Base-by-base conservation (phyloP, 1,140 invertebrate genomes). In the Procambarus virginalis region DNA sequence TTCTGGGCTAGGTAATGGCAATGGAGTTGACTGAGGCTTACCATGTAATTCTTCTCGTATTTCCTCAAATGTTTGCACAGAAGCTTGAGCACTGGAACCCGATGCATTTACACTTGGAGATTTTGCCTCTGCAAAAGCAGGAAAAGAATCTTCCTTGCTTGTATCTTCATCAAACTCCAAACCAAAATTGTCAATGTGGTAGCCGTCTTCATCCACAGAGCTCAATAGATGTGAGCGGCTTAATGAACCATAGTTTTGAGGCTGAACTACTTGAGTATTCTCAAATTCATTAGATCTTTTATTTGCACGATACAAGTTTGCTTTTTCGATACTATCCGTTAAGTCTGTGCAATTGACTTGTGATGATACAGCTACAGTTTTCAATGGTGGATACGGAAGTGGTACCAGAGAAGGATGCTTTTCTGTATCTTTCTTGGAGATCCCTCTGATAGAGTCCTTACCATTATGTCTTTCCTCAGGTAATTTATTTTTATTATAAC, bases 171-270 rank as follows among this genome's bases (percentile, higher is more conserved):
- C 76, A 60, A 68, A 46, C 70, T 88, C 81, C 81, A 91, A 86
- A 68, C 78, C 91, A 17, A 91, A 48, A 51, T 91, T 92, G 75
- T 92, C 89, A 86, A 92, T 77, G 22, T 92, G 89, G 49, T 92
- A 92, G 34, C 91, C 89, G 20, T 92, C 91, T 45, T 92, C 91
- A 83, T 92, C 91, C n/a, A 89, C 86, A 51, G 91, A 89, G 17
- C 82, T 77, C 46, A 92, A 64, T 3, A 92, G 85, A 20, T 89
- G 76, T 20, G 91, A 86, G 14, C 91, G 86, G 34, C 91, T 81
- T 1, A 91, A 87, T 45, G 91, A 86, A 45, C 91, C 91, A 76
- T 91, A 91, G 51, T 70, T 86, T n/a, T 89, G 83, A 3, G 84
- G 68, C 46, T 85, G 91, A 68, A 49, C 68, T 48, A 48, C 55